Conservation (phyloP, 2,797 vertebrate genomes). For the Acanthopagrus latus region DNA sequence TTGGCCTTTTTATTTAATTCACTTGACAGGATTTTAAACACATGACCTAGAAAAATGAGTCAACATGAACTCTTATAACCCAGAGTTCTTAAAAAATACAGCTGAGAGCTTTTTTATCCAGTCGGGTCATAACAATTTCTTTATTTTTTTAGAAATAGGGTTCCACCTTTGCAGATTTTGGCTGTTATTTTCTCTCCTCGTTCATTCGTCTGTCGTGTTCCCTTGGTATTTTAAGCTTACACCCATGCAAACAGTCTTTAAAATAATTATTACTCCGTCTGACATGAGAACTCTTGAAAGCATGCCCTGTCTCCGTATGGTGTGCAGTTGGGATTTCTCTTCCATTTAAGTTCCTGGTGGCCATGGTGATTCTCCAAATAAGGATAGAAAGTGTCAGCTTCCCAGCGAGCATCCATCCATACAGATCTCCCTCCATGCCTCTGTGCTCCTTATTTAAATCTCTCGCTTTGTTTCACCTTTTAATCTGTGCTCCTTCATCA, state of each 20-base stretch:
- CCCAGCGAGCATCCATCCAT: constrained; percentile 51
- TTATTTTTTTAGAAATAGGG: not conserved
- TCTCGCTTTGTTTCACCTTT: constrained; percentile 10
- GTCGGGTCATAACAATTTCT: constrained; percentile 2
- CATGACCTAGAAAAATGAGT: constrained; percentile 21
- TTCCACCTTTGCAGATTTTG: not conserved
- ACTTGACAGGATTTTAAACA: constrained; percentile 3
- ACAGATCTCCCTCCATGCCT: constrained; percentile 33
- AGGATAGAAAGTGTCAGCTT: constrained; percentile 56
- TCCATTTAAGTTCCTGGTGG: constrained; percentile 26
- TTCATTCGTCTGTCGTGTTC: not conserved
- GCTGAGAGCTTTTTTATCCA: not conserved
- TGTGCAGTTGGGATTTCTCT: constrained; percentile 12
- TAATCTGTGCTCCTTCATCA: constrained; percentile 8
- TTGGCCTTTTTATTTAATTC: constrained; percentile 17
- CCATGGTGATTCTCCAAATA: constrained; percentile 66
- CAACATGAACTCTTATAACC: constrained; percentile 1
- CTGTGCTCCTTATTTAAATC: constrained; percentile 1
- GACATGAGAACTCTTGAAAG: constrained; percentile 17
- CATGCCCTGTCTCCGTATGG: constrained; percentile 10
- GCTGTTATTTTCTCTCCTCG: not conserved
- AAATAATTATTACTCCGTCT: not conserved
- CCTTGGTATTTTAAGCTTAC: constrained; percentile 7
- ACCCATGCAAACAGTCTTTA: not conserved
- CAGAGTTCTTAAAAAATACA: not conserved